These are phyloP conservation scores for Drosophila formosana DNA, from an alignment of 2,888 invertebrate genomes.

Conservation along the genomic window DNA sequence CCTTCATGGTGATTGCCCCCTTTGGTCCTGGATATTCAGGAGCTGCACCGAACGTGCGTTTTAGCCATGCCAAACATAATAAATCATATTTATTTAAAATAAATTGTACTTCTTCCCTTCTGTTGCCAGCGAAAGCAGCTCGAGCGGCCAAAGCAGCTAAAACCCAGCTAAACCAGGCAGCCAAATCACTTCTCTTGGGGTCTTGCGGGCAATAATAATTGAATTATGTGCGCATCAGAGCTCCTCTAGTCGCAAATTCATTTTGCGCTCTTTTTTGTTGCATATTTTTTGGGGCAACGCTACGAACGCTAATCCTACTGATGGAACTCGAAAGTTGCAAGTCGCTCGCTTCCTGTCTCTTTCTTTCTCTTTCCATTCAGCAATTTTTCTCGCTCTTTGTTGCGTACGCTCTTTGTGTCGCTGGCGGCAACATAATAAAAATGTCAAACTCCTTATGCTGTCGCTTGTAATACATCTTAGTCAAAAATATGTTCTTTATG, in stretches of 20 bases:
- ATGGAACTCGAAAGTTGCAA: constrained; percentile 43
- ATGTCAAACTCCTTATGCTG: constrained; percentile 80
- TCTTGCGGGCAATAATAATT: constrained; percentile 68
- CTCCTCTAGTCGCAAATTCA: constrained; percentile 37
- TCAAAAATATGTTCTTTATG: constrained; percentile 72
- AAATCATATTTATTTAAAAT: constrained; percentile 80
- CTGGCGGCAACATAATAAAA: constrained; percentile 72
- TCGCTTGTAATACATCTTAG: constrained; percentile 79
- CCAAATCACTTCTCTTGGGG: constrained; percentile 47
- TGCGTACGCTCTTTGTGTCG: constrained; percentile 6
- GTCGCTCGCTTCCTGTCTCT: neutral
- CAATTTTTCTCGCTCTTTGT: neutral
- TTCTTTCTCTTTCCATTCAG: neutral
- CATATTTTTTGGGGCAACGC: constrained; percentile 18
- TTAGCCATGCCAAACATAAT: constrained; percentile 68
- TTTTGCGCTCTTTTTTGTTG: constrained; percentile 37
- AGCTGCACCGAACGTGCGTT: constrained; percentile 2
- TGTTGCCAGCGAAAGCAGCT: constrained; percentile 11
- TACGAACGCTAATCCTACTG: constrained; percentile 32
- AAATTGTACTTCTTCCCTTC: constrained; percentile 62
- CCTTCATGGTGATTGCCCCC: constrained; percentile 65
- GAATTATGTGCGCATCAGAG: constrained; percentile 67
- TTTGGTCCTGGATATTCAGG: constrained; percentile 10
- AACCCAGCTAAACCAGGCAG: constrained; percentile 7
- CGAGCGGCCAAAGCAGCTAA: neutral